Evolutionary conservation across 2,888 invertebrate species (phyloP).

Genomic region (Oxyscelio sp.): DNA sequence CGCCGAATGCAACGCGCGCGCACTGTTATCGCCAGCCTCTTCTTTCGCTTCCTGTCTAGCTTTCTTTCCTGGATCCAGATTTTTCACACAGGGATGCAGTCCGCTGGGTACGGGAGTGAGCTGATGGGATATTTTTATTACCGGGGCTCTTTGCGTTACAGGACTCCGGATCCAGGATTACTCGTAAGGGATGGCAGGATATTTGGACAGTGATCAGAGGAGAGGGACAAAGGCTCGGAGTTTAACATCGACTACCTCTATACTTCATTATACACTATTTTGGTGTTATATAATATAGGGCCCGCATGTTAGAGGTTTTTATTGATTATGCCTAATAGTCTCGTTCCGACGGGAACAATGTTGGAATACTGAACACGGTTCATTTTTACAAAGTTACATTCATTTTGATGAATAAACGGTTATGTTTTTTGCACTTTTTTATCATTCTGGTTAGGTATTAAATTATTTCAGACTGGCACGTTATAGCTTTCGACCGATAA

Average conservation of each 20-base stretch:
- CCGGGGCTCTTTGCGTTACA: no score
- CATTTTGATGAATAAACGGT: no score
- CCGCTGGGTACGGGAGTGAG: slow-evolving; percentile 1
- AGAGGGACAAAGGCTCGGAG: not conserved
- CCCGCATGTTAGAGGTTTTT: slow-evolving; percentile 14
- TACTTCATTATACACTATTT: not conserved
- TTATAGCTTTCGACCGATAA: no score
- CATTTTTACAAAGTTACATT: no score
- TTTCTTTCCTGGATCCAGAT: slow-evolving; percentile 49
- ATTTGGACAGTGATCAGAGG: not conserved
- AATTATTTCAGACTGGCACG: no score
- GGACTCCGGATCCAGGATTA: no score
- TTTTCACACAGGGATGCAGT: not conserved
- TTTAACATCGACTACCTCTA: not conserved
- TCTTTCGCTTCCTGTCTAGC: slow-evolving; percentile 29
- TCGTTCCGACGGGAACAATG: no score
- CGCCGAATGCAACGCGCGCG: slow-evolving; percentile 61
- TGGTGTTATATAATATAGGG: slow-evolving; percentile 17
- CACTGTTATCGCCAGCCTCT: slow-evolving; percentile 39
- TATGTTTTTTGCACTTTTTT: no score
- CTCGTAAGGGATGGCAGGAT: no score
- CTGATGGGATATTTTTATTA: slow-evolving; percentile 23
- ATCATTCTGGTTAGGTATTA: no score
- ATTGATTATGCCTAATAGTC: no score
- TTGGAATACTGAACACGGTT: no score